Evolutionary conservation across 2,888 invertebrate genomes (phyloP), one percentile per base, ranked within the genome.

Genomic region (Caenorhabditis imperialis): DNA sequence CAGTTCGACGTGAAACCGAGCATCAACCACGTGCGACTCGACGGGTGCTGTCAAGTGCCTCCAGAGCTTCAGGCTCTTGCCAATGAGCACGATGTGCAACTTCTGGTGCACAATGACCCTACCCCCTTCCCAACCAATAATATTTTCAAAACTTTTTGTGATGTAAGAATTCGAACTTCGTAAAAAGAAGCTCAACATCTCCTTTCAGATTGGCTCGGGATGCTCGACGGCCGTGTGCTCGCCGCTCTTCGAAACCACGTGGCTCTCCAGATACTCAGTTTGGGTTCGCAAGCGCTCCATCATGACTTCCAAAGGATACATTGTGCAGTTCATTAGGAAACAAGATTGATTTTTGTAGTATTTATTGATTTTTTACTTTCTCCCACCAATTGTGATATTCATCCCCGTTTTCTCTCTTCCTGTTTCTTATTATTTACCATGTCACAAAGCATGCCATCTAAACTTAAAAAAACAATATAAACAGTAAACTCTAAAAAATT

Each of bases 51-150:
- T 48, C 82, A 85, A 54, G 87, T 86, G 60, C 96, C 97, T 22
- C 93, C 94, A 1, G 92, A 93, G 2, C 91, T 98, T 79, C 93
- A 94, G 89, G 92, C 92, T 78, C 98, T 94, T 90, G 95, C 97
- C 75, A 93, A 93, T 84, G 92, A 93, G 79, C 92, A 96, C 85
- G 94, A 94, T 86, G 63, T 99, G 74, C 95, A 96, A 88, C 90
- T 99, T 38, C 91, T 98, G 23, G 98, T 97, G 0, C 98, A 99
- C 89, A 95, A 94, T 85, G 98, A 99, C 89, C 94, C 96, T 0
- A 92, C 92, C 14, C 85, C 87, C n/a, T 88, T 88, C 63, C 86
- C 85, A 27, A 70, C 81, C 7, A 78, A 76, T 23, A 82, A 85
- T 35, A 83, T 84, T 22, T 85, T 86, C 69, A 67, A 77, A 20